Percentiles rank a stretch among this genome's conserved stretches.
These are phyloP conservation scores for Phalangium opilio DNA, from an alignment of 2,888 invertebrate species.

Conservation along the genomic window DNA sequence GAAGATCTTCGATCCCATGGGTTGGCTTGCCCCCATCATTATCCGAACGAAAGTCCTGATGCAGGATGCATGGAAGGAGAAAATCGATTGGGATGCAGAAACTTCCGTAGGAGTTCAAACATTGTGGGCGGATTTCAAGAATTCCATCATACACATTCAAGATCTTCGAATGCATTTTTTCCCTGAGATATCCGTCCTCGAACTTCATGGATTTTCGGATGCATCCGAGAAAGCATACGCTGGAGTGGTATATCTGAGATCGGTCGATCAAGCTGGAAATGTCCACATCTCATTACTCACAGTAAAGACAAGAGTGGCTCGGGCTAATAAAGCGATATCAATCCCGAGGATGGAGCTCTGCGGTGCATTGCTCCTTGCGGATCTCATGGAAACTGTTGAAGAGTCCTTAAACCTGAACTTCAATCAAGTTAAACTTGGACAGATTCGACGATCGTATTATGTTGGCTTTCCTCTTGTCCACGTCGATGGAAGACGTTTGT, in stretches of 20 bases:
- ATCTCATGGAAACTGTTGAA: slow-evolving; percentile 1
- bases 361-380: slow-evolving; percentile 9
- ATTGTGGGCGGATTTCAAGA: too few species aligned
- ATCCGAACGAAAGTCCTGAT: slow-evolving; percentile 19
- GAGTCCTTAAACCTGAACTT: background rate
- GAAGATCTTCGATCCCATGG: slow-evolving; percentile 20
- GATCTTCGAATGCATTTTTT: too few species aligned
- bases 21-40: slow-evolving; percentile 12
- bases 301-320: slow-evolving; percentile 20
- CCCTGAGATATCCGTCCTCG: too few species aligned
- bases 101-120: slow-evolving; percentile 11
- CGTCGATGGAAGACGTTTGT: slow-evolving; percentile 20
- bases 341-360: slow-evolving; percentile 20
- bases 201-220: slow-evolving; percentile 19
- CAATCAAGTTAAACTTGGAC: slow-evolving; percentile 12
- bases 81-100: too few species aligned
- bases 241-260: slow-evolving; percentile 16
- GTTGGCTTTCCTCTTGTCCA: slow-evolving; percentile 16
- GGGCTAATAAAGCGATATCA: slow-evolving; percentile 18
- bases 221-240: slow-evolving; percentile 20
- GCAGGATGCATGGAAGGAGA: too few species aligned
- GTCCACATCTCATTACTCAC: background rate
- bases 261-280: slow-evolving; percentile 2
- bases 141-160: too few species aligned
- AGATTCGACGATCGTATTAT: slow-evolving; percentile 17